Conservation (phyloP, 2,797 vertebrate species). For the Melanotaenia nigrans region DNA sequence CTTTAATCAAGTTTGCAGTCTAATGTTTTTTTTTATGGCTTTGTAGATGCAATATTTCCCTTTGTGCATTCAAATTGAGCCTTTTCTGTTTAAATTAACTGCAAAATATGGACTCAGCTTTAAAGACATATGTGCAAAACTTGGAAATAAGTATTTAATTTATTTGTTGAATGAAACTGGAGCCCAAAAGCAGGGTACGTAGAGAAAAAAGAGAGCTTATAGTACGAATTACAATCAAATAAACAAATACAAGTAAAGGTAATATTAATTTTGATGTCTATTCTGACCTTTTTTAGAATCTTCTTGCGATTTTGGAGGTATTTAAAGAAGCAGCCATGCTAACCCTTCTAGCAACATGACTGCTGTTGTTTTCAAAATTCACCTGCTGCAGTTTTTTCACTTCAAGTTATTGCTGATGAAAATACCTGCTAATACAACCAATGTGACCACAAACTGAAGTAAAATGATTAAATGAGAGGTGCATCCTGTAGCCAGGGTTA, state of each 20-base stretch:
- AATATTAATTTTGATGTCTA: neutral
- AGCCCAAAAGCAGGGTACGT: neutral
- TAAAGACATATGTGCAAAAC: neutral
- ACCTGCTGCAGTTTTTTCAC: slow-evolving; percentile 8
- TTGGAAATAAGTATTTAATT: neutral
- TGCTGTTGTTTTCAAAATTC: neutral
- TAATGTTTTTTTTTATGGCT: neutral
- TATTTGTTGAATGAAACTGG: neutral
- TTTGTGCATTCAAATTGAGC: neutral
- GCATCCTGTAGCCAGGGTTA: slow-evolving; percentile 49
- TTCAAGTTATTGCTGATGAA: slow-evolving; percentile 21
- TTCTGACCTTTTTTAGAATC: neutral
- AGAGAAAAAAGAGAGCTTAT: neutral
- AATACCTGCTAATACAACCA: slow-evolving; percentile 28
- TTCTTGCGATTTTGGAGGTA: neutral
- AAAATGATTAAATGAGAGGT: slow-evolving; percentile 61
- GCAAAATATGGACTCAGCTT: neutral
- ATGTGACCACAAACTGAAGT: slow-evolving; percentile 36
- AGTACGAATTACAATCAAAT: neutral
- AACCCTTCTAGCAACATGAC: neutral
- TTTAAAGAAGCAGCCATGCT: neutral
- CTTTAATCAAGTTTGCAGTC: neutral
- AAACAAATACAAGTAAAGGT: neutral
- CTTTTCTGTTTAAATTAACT: neutral
- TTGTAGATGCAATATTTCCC: neutral